Conservation (phyloP, 2,888 invertebrate genomes). For the Pammene aurita region DNA sequence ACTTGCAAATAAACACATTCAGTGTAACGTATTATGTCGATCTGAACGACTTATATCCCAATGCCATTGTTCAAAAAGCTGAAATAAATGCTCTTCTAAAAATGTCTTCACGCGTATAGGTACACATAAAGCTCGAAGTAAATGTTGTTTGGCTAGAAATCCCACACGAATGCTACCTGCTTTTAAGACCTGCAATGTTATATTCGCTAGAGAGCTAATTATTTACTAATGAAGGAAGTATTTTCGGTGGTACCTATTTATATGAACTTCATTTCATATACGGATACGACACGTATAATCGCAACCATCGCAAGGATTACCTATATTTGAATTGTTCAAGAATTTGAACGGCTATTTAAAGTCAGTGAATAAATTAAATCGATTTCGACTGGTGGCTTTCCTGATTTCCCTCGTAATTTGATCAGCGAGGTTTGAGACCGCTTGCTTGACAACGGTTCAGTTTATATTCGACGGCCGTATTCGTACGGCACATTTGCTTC, state of each 20-base stretch:
- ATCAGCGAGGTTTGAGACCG: conserved; percentile 59
- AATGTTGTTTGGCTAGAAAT: not conserved
- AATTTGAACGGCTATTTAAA: conserved; percentile 41
- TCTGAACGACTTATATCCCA: not conserved
- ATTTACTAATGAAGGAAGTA: too few species aligned
- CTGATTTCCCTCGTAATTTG: conserved; percentile 61
- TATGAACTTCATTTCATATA: not conserved
- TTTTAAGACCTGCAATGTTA: not conserved
- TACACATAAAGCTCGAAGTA: not conserved
- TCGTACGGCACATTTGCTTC: conserved; percentile 78
- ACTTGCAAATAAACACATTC: not conserved
- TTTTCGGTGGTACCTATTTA: too few species aligned
- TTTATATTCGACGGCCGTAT: conserved; percentile 75
- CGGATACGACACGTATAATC: not conserved
- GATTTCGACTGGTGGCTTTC: conserved; percentile 50
- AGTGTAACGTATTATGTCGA: not conserved
- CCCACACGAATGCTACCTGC: not conserved
- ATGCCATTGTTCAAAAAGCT: not conserved
- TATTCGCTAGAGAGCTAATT: not conserved
- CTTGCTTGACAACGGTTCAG: conserved; percentile 67
- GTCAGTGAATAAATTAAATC: conserved; percentile 51
- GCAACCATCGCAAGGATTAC: not conserved
- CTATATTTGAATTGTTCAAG: conserved; percentile 12
- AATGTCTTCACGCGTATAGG: not conserved
- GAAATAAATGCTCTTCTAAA: not conserved